These are phyloP conservation scores for Aporophyla lueneburgensis DNA, from an alignment of 2,888 invertebrate genomes.

Conservation along the genomic window DNA sequence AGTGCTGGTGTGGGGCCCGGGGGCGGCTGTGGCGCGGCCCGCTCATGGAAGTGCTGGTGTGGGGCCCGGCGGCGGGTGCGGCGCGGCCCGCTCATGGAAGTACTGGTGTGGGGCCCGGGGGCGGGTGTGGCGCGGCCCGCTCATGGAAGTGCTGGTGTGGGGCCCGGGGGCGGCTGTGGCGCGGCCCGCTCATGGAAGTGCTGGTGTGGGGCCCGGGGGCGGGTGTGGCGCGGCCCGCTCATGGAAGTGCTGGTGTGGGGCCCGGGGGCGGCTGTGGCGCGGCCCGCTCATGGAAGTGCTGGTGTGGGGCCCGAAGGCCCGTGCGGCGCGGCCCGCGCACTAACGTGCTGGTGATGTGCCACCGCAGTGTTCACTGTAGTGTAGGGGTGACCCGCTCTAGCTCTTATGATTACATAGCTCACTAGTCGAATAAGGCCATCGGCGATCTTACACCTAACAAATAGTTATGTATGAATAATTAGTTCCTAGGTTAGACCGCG, in stretches of 20 bases:
- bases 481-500: no score
- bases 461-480: slow-evolving; percentile 10
- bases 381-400: slow-evolving; percentile 12
- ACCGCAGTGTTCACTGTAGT: slow-evolving; percentile 33
- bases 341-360: slow-evolving; percentile 15
- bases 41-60: slow-evolving; percentile 57
- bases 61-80: slow-evolving; percentile 83
- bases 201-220: slow-evolving; percentile 78
- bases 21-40: slow-evolving; percentile 38
- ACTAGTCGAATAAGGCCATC: not conserved
- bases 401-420: slow-evolving; percentile 29
- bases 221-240: slow-evolving; percentile 76
- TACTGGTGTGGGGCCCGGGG: slow-evolving; percentile 81
- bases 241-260: no score
- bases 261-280: no score
- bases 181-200: slow-evolving; percentile 87
- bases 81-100: slow-evolving; percentile 86
- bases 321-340: slow-evolving; percentile 39
- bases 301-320: slow-evolving; percentile 85
- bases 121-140: slow-evolving; percentile 77
- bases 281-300: slow-evolving; percentile 76
- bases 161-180: slow-evolving; percentile 77
- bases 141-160: no score
- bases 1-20: slow-evolving; percentile 82
- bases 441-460: not conserved